Percentiles rank a stretch among this genome's conserved stretches.
Conservation (phyloP, 1,140 invertebrate genomes). For the Metopolophium dirhodum region DNA sequence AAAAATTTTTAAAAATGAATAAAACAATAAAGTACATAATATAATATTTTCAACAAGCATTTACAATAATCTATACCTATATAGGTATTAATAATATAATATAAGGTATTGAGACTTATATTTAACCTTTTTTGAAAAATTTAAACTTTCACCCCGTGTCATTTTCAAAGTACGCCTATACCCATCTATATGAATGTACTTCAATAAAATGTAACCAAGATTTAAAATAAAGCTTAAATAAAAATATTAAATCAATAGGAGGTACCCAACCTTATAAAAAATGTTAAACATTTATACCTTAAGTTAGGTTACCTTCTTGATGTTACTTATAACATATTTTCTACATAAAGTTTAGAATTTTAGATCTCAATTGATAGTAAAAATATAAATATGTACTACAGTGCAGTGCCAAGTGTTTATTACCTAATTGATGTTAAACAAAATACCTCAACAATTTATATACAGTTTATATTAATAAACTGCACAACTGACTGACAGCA, state of each 20-base stretch:
- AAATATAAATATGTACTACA: background rate
- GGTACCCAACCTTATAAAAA: background rate
- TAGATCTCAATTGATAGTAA: background rate
- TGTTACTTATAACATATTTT: background rate
- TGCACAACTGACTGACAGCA: background rate
- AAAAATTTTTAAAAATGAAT: background rate
- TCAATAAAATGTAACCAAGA: background rate
- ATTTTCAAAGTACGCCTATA: background rate
- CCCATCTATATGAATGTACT: background rate
- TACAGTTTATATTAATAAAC: constrained; percentile 17
- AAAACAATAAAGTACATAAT: background rate
- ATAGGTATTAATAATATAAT: background rate
- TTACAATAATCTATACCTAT: background rate
- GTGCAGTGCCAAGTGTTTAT: background rate
- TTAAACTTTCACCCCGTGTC: background rate
- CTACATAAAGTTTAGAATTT: background rate
- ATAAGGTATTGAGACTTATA: background rate
- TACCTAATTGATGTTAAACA: background rate
- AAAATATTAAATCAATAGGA: background rate
- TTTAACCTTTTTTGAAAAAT: background rate
- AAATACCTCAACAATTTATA: constrained; percentile 8
- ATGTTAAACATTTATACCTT: background rate
- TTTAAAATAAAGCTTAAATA: background rate
- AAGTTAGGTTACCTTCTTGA: background rate
- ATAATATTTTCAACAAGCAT: background rate